phyloP scores from a whole-genome alignment of 2,888 invertebrate genomes.

The Phytoseiulus persimilis region DNA sequence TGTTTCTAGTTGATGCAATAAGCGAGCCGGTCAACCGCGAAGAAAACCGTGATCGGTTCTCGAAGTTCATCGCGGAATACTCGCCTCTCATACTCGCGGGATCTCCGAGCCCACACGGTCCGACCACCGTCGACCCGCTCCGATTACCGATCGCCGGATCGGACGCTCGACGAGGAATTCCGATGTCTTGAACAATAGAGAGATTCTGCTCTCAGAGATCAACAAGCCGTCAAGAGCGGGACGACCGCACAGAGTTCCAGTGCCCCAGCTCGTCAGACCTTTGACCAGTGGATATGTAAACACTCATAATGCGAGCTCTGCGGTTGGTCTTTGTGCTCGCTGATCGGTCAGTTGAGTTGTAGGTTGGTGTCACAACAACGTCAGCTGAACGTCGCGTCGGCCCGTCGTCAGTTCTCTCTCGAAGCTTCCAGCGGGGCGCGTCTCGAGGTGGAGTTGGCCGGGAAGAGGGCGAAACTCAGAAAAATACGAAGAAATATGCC shows the following conservation, averaged over 20 bases:
- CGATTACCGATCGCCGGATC: no score
- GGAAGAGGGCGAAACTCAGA: background rate
- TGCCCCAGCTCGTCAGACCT: background rate
- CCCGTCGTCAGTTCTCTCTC: background rate
- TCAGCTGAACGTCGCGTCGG: background rate
- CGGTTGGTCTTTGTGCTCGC: background rate
- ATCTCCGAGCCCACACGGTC: no score
- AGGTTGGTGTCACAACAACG: background rate
- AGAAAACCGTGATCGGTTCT: no score
- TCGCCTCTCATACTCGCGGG: no score
- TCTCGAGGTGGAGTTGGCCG: background rate
- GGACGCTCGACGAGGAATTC: background rate
- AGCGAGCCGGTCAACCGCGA: no score
- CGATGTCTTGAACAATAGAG: background rate
- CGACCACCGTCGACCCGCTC: no score
- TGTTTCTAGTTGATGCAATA: no score
- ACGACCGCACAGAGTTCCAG: background rate
- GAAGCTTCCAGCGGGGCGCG: background rate
- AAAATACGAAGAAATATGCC: background rate
- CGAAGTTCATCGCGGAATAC: no score
- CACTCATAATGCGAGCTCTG: background rate
- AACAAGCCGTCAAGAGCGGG: background rate
- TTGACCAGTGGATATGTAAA: background rate
- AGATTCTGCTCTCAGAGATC: background rate
- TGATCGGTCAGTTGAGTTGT: background rate